Base-by-base conservation (phyloP, 2,113 vertebrate genomes). In the Myotis davidii region DNA sequence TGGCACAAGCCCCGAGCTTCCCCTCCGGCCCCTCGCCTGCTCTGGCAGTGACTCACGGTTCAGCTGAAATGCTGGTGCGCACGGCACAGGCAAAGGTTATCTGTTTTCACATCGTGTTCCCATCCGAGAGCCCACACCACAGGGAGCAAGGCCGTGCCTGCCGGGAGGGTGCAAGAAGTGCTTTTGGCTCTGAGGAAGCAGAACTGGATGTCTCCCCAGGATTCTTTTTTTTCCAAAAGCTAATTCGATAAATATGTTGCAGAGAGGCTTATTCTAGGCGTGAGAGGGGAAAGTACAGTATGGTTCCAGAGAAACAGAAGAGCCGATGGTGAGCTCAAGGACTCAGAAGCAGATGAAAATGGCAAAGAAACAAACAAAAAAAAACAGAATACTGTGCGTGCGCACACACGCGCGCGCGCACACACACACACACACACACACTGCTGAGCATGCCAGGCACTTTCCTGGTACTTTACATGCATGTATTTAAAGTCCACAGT, bases 401-500 rank as follows among this genome's bases (percentile, higher is more conserved):
- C 39, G 2, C 7, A 0, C 25, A 0, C 42, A 17, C 29, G 2
- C 52, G 4, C 39, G 3, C 14, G 5, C 4, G 3, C 9, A 0
- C 27, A 0, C 12, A 9, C 89, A 21, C 56, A 5, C 52, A 8
- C 11, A 3, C 34, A 1, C 82, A 4, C 4, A 0, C 2, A 0
- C 85, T 9, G n/a, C n/a, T 21, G n/a, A 18, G 32, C 2, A 0
- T 1, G 39, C 39, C 16, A 1, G 59, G 29, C 48, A 9, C 32
- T 4, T 39, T 48, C 32, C 50, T 6, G 11, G 5, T 20, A 32
- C 83, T 78, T 27, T 5, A 39, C 9, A 0, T 6, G n/a, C 78
- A 10, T 69, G 61, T 73, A 25, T 45, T 92, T 78, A 34, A 85
- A 95, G 83, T 73, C 34, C 77, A 32, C 4, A 1, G 25, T 27